phyloP scores from a whole-genome alignment of 53 echinoderm and acorn worm species.

The Stichopus horrens region DNA sequence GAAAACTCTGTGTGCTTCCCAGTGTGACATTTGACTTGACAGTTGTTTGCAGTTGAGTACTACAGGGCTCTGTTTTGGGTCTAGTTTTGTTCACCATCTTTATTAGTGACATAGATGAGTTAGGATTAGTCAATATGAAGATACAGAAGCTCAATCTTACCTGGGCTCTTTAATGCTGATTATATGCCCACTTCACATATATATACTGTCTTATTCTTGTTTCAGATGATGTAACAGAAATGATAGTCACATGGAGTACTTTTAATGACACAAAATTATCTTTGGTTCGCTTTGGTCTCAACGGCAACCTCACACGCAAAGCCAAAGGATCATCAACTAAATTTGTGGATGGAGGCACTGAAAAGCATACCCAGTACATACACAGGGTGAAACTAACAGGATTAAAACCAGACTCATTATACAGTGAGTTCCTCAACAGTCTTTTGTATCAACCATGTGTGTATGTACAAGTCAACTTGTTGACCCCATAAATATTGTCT shows the following conservation, averaged over 20 bases:
- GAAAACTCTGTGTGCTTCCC: no score
- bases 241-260: constrained; percentile 69
- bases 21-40: no score
- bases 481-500: neutral
- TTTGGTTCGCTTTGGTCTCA: constrained; percentile 55
- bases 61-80: no score
- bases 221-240: constrained; percentile 62
- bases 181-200: no score
- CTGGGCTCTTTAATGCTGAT: no score
- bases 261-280: constrained; percentile 52
- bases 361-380: constrained; percentile 60
- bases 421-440: constrained; percentile 50
- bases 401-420: constrained; percentile 48
- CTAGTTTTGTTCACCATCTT: no score
- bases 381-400: constrained; percentile 61
- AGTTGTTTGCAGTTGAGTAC: no score
- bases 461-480: no score
- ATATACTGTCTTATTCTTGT: neutral
- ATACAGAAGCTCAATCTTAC: no score
- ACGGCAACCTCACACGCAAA: constrained; percentile 34
- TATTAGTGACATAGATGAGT: no score
- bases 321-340: constrained; percentile 52
- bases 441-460: no score
- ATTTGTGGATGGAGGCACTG: constrained; percentile 68
- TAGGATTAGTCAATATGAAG: no score